phyloP scores from a whole-genome alignment of 2,888 invertebrate genomes.

The Himalopsyche japonica region DNA sequence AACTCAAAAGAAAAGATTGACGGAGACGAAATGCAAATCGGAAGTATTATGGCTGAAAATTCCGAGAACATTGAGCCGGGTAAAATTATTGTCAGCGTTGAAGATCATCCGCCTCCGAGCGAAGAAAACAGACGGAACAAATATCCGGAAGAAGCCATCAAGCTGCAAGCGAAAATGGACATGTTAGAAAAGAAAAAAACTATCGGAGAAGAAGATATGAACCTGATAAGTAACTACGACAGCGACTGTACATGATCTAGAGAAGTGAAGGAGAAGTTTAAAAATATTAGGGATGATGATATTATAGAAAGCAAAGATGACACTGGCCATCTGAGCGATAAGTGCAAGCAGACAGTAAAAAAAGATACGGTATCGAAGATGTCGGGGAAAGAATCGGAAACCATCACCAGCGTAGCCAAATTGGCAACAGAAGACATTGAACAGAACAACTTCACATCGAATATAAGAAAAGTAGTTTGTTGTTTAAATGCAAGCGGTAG shows the following conservation, averaged over 20 bases:
- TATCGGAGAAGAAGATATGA: slow-evolving; percentile 53
- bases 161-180: slow-evolving; percentile 7
- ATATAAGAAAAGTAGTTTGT: slow-evolving; percentile 40
- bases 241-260: slow-evolving; percentile 61
- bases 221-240: slow-evolving; percentile 57
- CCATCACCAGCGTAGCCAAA: slow-evolving; percentile 16
- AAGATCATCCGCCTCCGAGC: slow-evolving; percentile 45
- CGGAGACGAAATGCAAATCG: slow-evolving; percentile 27
- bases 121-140: slow-evolving; percentile 46
- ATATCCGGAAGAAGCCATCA: neutral
- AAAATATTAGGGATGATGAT: neutral
- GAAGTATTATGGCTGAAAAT: slow-evolving; percentile 52
- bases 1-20: slow-evolving; percentile 16
- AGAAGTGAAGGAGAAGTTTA: slow-evolving; percentile 38
- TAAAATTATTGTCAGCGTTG: slow-evolving; percentile 45
- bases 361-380: slow-evolving; percentile 25
- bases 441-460: slow-evolving; percentile 39
- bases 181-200: slow-evolving; percentile 45
- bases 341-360: slow-evolving; percentile 15
- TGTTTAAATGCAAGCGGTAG: slow-evolving; percentile 35
- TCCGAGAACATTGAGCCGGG: slow-evolving; percentile 55
- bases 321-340: slow-evolving; percentile 4
- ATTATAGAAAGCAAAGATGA: neutral
- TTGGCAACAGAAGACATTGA: slow-evolving; percentile 21
- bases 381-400: slow-evolving; percentile 22